A percentile compares a stretch with the other conserved stretches of the same genome.
Conservation (phyloP, 1,140 invertebrate species). For the Chironomus tepperi region DNA sequence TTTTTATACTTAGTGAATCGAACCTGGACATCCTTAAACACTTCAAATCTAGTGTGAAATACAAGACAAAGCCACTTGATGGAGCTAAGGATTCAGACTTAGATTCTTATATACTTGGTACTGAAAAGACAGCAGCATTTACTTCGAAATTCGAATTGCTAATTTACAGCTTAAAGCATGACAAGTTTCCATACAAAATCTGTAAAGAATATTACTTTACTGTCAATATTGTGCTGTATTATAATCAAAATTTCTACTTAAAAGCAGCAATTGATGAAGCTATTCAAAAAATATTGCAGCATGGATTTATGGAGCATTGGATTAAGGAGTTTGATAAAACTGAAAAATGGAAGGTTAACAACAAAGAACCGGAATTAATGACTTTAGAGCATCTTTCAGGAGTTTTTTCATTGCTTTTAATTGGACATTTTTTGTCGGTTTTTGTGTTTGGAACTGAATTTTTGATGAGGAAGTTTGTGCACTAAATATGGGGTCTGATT, state of each 20-base stretch:
- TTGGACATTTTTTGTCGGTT: neutral
- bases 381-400: neutral
- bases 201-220: neutral
- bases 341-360: neutral
- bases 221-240: neutral
- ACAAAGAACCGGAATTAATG: neutral
- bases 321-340: neutral
- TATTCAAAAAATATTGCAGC: neutral
- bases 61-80: no score
- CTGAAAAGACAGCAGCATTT: neutral
- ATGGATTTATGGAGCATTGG: neutral
- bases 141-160: neutral
- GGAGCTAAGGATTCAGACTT: neutral
- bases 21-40: neutral
- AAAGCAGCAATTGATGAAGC: neutral
- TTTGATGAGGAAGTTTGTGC: no score
- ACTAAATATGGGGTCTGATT: no score
- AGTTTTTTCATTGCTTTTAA: neutral
- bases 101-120: neutral
- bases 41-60: neutral
- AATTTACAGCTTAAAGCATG: neutral
- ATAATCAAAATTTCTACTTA: neutral
- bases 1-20: neutral
- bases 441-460: neutral
- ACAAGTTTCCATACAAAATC: neutral